Conservation (phyloP, 2,113 vertebrate species). For the Protobothrops flavoviridis region DNA sequence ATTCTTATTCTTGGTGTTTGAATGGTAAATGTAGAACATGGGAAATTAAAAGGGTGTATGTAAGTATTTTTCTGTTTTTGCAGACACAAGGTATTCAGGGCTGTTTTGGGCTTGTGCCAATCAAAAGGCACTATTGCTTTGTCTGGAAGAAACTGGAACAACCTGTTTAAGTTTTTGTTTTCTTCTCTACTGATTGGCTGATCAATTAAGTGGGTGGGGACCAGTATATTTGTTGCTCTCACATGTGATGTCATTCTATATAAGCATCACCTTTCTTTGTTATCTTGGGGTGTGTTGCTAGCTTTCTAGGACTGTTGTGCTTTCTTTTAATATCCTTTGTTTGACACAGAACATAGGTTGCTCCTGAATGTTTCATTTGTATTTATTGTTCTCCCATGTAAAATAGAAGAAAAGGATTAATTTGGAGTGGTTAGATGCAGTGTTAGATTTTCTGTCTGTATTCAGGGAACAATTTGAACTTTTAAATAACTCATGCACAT, state of each 20-base stretch:
- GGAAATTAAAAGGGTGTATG: not conserved
- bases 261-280: slow-evolving; percentile 32
- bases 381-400: slow-evolving; percentile 29
- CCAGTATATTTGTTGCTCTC: slow-evolving; percentile 51
- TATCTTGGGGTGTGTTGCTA: slow-evolving; percentile 25
- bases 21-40: not conserved
- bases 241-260: slow-evolving; percentile 39
- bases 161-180: slow-evolving; percentile 22
- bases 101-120: slow-evolving; percentile 28
- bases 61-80: not conserved
- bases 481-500: slow-evolving; percentile 2
- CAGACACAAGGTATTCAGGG: slow-evolving; percentile 32
- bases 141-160: slow-evolving; percentile 56
- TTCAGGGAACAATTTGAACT: not conserved
- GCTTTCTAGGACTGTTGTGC: slow-evolving; percentile 6
- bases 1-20: not conserved
- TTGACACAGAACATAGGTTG: not conserved
- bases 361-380: not conserved
- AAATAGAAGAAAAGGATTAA: slow-evolving; percentile 4
- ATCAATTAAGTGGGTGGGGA: slow-evolving; percentile 20
- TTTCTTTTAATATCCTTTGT: slow-evolving; percentile 10
- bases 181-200: slow-evolving; percentile 55
- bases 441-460: slow-evolving; percentile 8
- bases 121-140: slow-evolving; percentile 51
- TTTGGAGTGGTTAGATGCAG: slow-evolving; percentile 9